Conservation (phyloP, 2,888 invertebrate species). For the Zygothrica quintamaculata region DNA sequence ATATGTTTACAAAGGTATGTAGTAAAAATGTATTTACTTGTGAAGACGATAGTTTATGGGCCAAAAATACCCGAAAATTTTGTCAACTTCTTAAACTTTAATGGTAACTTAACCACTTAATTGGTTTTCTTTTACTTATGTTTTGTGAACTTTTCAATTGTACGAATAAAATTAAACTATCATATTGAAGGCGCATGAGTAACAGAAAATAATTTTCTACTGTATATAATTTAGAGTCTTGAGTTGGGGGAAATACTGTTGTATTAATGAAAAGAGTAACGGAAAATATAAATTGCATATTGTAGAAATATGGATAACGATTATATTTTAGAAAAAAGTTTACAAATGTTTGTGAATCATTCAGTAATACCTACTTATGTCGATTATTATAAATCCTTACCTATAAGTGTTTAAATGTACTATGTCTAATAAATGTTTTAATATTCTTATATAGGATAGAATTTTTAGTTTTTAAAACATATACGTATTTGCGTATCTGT, state of each 20-base stretch:
- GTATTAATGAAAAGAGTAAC: conserved; percentile 75
- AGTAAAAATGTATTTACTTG: conserved; percentile 55
- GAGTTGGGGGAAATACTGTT: conserved; percentile 80
- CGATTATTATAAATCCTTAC: no score
- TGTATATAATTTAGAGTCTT: conserved; percentile 82
- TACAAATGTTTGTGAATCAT: conserved; percentile 18
- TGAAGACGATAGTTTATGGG: conserved; percentile 48
- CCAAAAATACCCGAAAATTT: conserved; percentile 38
- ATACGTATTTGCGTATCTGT: no score
- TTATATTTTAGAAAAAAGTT: conserved; percentile 69
- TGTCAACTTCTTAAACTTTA: conserved; percentile 38
- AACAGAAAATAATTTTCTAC: conserved; percentile 82
- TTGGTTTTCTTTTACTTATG: conserved; percentile 49
- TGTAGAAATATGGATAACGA: conserved; percentile 56
- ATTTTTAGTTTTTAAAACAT: no score
- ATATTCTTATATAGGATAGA: no score
- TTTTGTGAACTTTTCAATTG: conserved; percentile 82
- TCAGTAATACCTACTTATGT: no score
- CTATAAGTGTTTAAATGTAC: no score
- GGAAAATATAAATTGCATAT: conserved; percentile 66
- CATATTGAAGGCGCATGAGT: conserved; percentile 82
- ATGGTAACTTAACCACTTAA: conserved; percentile 22
- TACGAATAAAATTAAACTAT: conserved; percentile 83
- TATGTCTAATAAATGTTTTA: no score
- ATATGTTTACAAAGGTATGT: conserved; percentile 10